Evolutionary conservation across 1,140 invertebrate species (phyloP).

Genomic region (Brachionus sp.): DNA sequence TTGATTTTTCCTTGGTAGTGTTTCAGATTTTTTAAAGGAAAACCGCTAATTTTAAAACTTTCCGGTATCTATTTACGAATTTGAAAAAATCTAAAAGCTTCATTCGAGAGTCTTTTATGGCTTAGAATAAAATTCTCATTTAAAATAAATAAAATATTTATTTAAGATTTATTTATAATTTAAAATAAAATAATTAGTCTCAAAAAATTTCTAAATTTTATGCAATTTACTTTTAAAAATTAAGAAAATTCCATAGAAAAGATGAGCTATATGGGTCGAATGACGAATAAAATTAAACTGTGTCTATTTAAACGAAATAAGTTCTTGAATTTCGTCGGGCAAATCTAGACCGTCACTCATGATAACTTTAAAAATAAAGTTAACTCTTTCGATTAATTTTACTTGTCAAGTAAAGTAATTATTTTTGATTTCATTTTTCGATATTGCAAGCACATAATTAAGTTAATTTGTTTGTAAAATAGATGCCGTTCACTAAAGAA

Average conservation of each 20-base stretch:
- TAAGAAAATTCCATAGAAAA: neutral
- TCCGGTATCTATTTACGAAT: neutral
- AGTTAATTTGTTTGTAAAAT: neutral
- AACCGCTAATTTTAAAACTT: neutral
- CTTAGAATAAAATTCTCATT: neutral
- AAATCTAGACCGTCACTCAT: neutral
- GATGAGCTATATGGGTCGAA: neutral
- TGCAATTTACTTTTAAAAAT: neutral
- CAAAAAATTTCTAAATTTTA: too few species aligned
- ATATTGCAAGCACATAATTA: neutral
- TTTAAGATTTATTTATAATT: too few species aligned
- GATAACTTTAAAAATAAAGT: neutral
- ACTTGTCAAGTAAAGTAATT: neutral
- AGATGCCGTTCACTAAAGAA: neutral
- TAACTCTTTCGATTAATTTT: neutral
- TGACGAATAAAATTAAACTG: too few species aligned
- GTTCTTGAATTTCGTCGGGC: neutral
- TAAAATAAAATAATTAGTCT: too few species aligned
- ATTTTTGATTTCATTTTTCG: neutral
- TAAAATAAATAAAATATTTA: neutral
- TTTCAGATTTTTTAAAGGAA: neutral
- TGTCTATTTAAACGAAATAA: neutral
- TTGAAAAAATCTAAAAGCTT: neutral
- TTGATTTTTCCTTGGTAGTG: neutral
- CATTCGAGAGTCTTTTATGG: neutral